phyloP scores from a whole-genome alignment of 2,888 invertebrate species.

The Petrolisthes manimaculis region DNA sequence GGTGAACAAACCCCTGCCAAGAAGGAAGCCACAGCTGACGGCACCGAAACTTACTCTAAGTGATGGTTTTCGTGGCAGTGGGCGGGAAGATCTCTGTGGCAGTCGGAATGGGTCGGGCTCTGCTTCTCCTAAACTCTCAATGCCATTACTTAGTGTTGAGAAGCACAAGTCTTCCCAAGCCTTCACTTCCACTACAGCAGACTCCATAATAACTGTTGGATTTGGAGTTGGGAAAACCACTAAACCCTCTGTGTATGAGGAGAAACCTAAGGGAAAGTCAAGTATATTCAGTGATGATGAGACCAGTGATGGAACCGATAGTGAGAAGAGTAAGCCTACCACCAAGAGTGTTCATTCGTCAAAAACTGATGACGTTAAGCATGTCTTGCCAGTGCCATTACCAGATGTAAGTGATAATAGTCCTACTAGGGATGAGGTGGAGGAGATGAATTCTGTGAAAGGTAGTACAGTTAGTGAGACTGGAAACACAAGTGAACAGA shows the following conservation, averaged over 20 bases:
- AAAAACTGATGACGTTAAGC: slow-evolving; percentile 40
- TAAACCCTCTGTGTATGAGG: slow-evolving; percentile 8
- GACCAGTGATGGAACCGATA: slow-evolving; percentile 33
- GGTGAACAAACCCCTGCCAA: slow-evolving; percentile 62
- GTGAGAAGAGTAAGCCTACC: slow-evolving; percentile 26
- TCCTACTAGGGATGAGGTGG: slow-evolving; percentile 19
- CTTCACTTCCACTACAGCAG: slow-evolving; percentile 35
- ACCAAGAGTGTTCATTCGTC: slow-evolving; percentile 37
- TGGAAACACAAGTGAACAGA: slow-evolving; percentile 23
- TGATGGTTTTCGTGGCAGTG: slow-evolving; percentile 32
- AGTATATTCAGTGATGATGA: slow-evolving; percentile 51
- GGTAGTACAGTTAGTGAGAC: slow-evolving; percentile 15
- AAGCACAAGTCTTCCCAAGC: slow-evolving; percentile 33
- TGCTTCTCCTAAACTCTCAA: slow-evolving; percentile 11
- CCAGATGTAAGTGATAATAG: slow-evolving; percentile 24
- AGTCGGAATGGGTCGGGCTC: slow-evolving; percentile 12
- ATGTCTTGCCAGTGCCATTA: slow-evolving; percentile 44
- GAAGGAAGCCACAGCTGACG: slow-evolving; percentile 64
- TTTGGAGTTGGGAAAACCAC: slow-evolving; percentile 52
- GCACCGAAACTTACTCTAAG: slow-evolving; percentile 57
- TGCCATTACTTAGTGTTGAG: slow-evolving; percentile 17
- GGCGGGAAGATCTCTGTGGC: slow-evolving; percentile 22
- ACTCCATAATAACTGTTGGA: slow-evolving; percentile 46
- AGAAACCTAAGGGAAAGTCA: slow-evolving; percentile 30
- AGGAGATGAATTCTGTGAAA: slow-evolving; percentile 12